Base-by-base conservation (phyloP, 2,888 invertebrate genomes). In the Drosophila tanythrix region DNA sequence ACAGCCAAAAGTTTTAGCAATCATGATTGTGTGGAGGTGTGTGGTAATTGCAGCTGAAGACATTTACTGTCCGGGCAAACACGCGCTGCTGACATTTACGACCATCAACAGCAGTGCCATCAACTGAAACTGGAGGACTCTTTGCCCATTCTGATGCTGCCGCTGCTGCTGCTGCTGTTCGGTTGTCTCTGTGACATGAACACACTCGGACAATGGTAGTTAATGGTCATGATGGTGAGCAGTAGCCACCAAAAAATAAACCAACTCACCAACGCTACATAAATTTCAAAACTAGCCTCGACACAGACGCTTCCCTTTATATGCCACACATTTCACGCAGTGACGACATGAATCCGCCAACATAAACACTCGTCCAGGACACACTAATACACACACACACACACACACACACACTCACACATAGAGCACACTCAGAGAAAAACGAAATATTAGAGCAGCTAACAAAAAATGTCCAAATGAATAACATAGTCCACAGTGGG, bases 11-110 rank as follows among this genome's bases (percentile, higher is more conserved):
- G 29, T 43, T 57, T n/a, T 5, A 36, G 57, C 40, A 61, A 61
- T 57, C 61, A 56, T 62, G 27, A 21, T 21, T 56, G 21, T 33
- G 75, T 36, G 52, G n/a, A 33, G 13, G 33, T 56, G 33, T 55
- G 11, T 38, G 15, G 84, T 92, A 91, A 90, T 92, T 91, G 89
- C 90, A 86, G 81, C 82, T 86, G 90, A 91, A 91, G 89, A 91
- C 90, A 91, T 91, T 83, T 76, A 88, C 76, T 88, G 89, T 83
- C 82, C 81, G 35, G 71, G 58, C 63, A 62, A 86, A 83, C 83
- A 88, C 83, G 77, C 79, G 81, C 74, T 66, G 59, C 76, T 90
- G 91, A 92, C 91, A 92, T 91, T 88, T 91, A 91, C 92, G 88
- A 90, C 88, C 90, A 82, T 90, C 90, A 84, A 81, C 78, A 72